Evolutionary conservation across 2,113 vertebrate genomes (phyloP), one percentile per base, ranked within the genome.

Genomic region (Rhineura floridana): DNA sequence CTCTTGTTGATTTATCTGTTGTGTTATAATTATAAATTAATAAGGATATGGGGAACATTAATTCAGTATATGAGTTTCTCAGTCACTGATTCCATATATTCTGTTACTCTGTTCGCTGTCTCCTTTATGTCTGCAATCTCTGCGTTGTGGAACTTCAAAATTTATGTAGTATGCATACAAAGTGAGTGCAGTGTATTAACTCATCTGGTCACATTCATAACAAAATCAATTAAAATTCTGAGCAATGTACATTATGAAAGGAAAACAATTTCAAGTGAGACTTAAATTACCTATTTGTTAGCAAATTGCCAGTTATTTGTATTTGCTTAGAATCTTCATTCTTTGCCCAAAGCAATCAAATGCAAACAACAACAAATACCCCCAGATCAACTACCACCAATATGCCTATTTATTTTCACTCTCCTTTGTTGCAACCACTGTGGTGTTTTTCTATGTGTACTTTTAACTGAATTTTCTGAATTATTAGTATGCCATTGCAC

Each of bases 11-110:
- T 95, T 95, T 96, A 93, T 88, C 83, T 85, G 90, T 88, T 94
- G 86, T 39, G 13, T 94, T 96, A 94, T 92, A 86, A 87, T 95
- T 95, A 94, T 91, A 95, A 96, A 97, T 96, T 95, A 96, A 95
- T 95, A 96, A 95, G 95, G 90, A 91, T 95, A 95, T 79, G 77
- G 81, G 69, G 76, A 8, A 4, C 7, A 28, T 94, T 96, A 93
- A 96, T 95, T 92, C 89, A 93, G 90, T 95, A 94, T 94, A 96
- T 94, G 92, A 87, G 88, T 95, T 97, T 96, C 95, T 95, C 93
- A 94, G 90, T 95, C 95, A 95, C 93, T 93, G 88, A 91, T 95
- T 97, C 95, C 91, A 90, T 95, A 94, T 96, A 95, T 93, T 93
- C 89, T 91, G 90, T 95, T 95, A 93, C 92, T 95, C 93, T 93